Base-by-base conservation (phyloP, 2,888 invertebrate genomes). In the Eurois occulta region DNA sequence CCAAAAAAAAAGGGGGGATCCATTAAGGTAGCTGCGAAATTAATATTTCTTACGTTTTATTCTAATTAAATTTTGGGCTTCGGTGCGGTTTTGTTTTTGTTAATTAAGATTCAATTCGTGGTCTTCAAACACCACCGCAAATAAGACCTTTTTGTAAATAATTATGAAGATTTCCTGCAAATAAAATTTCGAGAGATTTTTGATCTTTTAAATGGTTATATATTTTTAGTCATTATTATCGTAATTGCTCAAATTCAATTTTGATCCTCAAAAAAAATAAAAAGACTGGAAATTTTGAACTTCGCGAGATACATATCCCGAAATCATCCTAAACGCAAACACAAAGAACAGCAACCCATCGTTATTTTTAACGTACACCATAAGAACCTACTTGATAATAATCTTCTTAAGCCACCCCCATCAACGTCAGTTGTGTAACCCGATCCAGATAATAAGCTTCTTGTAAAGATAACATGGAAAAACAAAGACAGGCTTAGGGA, bases 381-480 rank as follows among this genome's bases (percentile, higher is more conserved):
- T 72, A 83, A 48, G 18, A 64, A 64, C 21, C 11, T 81, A 66
- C 72, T 79, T 67, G 66, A 78, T 73, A 75, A 75, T 81, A 81
- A 85, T 78, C 82, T 78, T 72, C 75, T 74, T 77, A 86, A 85
- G 85, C 75, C 83, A 82, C 87, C 86, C 78, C 82, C 86, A 83
- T 89, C 91, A 88, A 87, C 77, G 90, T 90, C 88, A 77, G 32
- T 77, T 82, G 86, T 84, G 83, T 81, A 86, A 90, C 83, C 74
- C 81, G 86, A 91, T 90, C 88, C 75, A 65, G 79, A 88, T 88
- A 90, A 90, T 88, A 89, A 86, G 77, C 78, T 85, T 80, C 83
- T 88, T 89, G 87, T 91, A 71, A 79, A 81, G 75, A 86, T 82
- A 85, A 86, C 79, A 86, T 75, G 43, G 84, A 87, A 88, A 85